Evolutionary conservation across 1,140 invertebrate genomes (phyloP), one percentile per base, ranked within the genome.

Genomic region (Bombus picipes): DNA sequence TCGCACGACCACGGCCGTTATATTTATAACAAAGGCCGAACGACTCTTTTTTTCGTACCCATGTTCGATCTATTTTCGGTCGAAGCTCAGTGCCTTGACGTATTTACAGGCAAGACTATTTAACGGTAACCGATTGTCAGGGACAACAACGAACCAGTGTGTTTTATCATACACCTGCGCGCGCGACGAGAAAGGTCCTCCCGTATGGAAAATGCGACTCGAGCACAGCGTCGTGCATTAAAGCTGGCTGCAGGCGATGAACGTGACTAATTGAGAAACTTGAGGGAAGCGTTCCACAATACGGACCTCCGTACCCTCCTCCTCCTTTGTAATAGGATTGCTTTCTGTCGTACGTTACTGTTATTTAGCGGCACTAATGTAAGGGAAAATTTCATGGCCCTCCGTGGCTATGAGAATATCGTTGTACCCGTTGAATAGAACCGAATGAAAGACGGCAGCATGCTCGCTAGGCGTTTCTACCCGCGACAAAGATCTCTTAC

Each of bases 181-280:
- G 73, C 25, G 73, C 81, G 74, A 77, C 73, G 34, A 83, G 81
- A 83, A 68, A 32, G 37, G 32, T 43, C 32, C 41, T 32, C 1
- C 57, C 71, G 39, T 25, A n/a, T 47, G 65, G n/a, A 76, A 68
- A 83, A 68, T 25, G 39, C 37, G 41, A n/a, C n/a, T 12, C 3
- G 34, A 47, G 57, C 34, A 10, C 22, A 76, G 15, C 25, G 13
- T 1, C 53, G 37, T 47, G 53, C 41, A 71, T 79, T 79, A 47
- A 72, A 43, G 75, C 68, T 47, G 10, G 13, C 65, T 59, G 43
- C 65, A 28, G 57, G 37, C 75, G 65, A 72, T 47, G 83, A 78
- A 79, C 76, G 53, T 59, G 53, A 70, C 66, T 80, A 80, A 84
- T 78, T 84, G 66, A 47, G 66, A 71, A 72, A 78, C 43, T 80